Conservation (phyloP, 2,888 invertebrate species). For the Nesidiocoris tenuis region DNA sequence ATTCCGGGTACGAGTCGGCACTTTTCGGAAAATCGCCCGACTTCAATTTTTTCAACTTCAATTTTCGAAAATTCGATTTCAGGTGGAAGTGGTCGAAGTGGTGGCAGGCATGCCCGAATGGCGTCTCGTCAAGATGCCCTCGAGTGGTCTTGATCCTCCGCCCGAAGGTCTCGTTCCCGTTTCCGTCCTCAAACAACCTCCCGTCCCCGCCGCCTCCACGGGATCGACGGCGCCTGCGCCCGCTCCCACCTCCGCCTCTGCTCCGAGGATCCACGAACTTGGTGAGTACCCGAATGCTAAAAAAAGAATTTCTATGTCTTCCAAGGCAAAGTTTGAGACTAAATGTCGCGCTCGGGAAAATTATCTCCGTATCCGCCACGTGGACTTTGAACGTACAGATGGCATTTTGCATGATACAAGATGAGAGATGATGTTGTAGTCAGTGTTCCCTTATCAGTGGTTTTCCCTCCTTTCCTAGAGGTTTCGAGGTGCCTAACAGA, state of each 20-base stretch:
- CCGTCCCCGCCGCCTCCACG: conserved; percentile 57
- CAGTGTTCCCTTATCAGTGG: too few relatives aligned
- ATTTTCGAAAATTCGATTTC: not conserved
- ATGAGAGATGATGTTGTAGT: too few relatives aligned
- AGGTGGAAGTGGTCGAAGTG: conserved; percentile 82
- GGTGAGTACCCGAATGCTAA: conserved; percentile 46
- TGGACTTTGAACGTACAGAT: too few relatives aligned
- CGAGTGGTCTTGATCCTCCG: conserved; percentile 57
- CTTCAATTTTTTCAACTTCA: not conserved
- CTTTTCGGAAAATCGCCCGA: too few relatives aligned
- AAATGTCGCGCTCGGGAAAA: too few relatives aligned
- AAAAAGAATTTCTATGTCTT: too few relatives aligned
- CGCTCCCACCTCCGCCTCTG: conserved; percentile 53
- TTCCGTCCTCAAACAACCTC: conserved; percentile 73
- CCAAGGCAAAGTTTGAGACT: too few relatives aligned
- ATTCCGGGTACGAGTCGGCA: too few relatives aligned
- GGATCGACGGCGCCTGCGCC: conserved; percentile 52
- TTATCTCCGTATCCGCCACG: too few relatives aligned
- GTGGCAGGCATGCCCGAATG: conserved; percentile 64
- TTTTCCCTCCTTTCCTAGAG: too few relatives aligned
- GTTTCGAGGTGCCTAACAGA: too few relatives aligned
- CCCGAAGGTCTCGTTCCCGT: conserved; percentile 80
- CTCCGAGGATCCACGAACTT: conserved; percentile 48
- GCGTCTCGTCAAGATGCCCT: conserved; percentile 67
- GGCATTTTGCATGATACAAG: too few relatives aligned